Evolutionary conservation across 2,113 vertebrate genomes (phyloP).

Genomic region (Apteryx mantelli): DNA sequence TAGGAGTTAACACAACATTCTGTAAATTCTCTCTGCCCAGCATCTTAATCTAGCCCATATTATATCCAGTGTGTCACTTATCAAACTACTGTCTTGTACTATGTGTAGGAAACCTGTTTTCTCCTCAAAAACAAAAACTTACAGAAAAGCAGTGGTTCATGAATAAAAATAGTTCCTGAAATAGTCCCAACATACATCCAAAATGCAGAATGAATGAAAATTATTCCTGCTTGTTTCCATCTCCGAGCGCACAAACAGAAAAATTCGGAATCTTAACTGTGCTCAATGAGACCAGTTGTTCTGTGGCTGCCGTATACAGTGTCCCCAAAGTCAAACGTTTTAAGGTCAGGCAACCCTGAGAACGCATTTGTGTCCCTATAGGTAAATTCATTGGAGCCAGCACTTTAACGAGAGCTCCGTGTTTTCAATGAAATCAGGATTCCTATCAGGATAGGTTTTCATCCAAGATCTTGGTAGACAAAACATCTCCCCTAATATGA

Average conservation of each 20-base stretch:
- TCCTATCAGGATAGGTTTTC: neutral
- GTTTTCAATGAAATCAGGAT: neutral
- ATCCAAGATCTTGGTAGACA: neutral
- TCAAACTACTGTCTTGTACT: rapidly evolving
- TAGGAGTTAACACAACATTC: neutral
- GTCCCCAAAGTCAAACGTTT: neutral
- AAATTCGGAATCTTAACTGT: neutral
- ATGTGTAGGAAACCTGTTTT: neutral
- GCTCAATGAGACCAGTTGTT: neutral
- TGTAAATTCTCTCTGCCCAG: rapidly evolving
- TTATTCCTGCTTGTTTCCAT: neutral
- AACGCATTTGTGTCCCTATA: neutral
- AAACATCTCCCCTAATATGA: neutral
- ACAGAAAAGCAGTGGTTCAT: neutral
- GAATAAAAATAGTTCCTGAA: neutral
- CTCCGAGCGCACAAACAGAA: neutral
- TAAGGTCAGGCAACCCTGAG: neutral
- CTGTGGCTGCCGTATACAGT: rapidly evolving
- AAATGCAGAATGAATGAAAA: rapidly evolving
- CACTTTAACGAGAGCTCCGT: neutral
- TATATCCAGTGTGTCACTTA: rapidly evolving
- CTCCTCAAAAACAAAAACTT: neutral
- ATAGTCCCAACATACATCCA: neutral
- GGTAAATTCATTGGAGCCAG: neutral
- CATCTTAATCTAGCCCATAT: rapidly evolving